Evolutionary conservation across 2,113 vertebrate species (phyloP), one percentile per base, ranked within the genome.

Genomic region (Lipophrys pholis): DNA sequence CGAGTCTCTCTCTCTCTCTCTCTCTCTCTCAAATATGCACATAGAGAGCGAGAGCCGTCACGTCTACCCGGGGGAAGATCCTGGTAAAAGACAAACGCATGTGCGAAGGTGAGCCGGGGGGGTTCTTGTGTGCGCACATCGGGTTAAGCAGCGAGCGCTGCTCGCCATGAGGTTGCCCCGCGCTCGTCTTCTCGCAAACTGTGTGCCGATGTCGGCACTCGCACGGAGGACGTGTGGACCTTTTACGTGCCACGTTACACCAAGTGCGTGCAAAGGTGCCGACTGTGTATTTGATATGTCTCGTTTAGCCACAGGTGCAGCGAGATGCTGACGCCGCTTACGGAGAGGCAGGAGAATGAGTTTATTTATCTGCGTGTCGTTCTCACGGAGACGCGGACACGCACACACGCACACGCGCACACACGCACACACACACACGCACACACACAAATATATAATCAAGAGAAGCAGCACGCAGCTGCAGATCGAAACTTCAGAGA

Each of bases 241-340:
- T 15, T 38, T 1, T 15, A 11, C 15, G 5, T 15, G 14, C 15
- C 14, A 6, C 12, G 11, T n/a, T 0, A 9, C 1, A 5, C 21
- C 4, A 5, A 8, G 8, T 36, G 35, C 30, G 57, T 35, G 69
- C 63, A 42, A 56, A 45, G 2, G 0, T 38, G 52, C 49, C 63
- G 73, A 55, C 45, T 15, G 14, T 14, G 60, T n/a, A 65, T 66
- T 11, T 81, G 62, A 69, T 62, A n/a, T 5, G 70, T 66, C 55
- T 60, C 45, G 42, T 78, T 78, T 76, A 68, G 78, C 59, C 78
- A 83, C 80, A 85, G 82, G 77, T 80, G 82, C 66, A 64, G 67
- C 69, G 41, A 59, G 73, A 77, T 67, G 80, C 65, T 78, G 72
- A 84, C 85, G 80, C 62, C 40, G 46, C 74, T 81, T 54, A 51